Conservation (phyloP, 2,888 invertebrate genomes). For the Bombyx huttoni region DNA sequence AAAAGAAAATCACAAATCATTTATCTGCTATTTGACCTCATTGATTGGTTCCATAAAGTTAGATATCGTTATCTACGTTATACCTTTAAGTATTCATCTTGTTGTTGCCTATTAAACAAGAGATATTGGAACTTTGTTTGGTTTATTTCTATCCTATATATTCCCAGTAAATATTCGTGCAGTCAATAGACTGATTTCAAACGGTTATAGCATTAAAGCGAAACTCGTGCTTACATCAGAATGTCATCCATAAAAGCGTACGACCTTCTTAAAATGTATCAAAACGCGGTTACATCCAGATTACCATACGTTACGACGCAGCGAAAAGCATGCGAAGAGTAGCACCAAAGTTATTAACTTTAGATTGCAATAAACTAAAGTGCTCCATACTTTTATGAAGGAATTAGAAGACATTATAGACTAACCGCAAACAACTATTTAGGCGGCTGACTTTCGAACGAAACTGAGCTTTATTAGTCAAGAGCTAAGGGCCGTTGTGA, state of each 20-base stretch:
- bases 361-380: conserved; percentile 65
- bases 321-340: background rate
- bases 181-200: background rate
- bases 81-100: too few species aligned
- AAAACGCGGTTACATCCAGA: background rate
- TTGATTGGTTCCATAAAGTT: too few species aligned
- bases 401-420: conserved; percentile 52
- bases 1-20: too few species aligned
- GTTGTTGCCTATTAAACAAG: too few species aligned
- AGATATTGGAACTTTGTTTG: too few species aligned
- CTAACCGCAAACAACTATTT: conserved; percentile 16
- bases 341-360: conserved; percentile 41
- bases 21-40: too few species aligned
- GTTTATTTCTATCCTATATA: too few species aligned
- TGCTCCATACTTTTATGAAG: conserved; percentile 58
- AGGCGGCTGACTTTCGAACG: background rate
- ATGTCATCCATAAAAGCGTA: background rate
- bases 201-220: background rate
- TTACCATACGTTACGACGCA: background rate
- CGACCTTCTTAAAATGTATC: background rate
- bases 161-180: too few species aligned
- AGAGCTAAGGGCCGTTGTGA: conserved; percentile 11
- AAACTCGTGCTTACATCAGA: background rate
- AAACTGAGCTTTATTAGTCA: conserved; percentile 12
- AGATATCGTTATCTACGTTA: too few species aligned